Base-by-base conservation (phyloP, 2,888 invertebrate genomes). In the Dolichomitus sp. region DNA sequence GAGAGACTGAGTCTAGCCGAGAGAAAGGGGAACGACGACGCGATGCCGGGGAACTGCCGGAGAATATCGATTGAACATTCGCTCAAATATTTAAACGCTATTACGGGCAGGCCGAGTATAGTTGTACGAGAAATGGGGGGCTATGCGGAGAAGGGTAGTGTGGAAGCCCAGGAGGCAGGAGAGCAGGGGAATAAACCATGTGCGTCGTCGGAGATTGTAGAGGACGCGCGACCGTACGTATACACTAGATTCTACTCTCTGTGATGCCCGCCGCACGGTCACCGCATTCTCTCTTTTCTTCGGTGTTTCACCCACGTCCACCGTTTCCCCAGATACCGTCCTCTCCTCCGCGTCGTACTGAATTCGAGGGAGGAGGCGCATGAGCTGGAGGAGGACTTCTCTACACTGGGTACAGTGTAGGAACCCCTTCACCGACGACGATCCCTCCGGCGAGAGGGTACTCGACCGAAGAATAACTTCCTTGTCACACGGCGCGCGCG, bases 41-140 rank as follows among this genome's bases (percentile, higher is more conserved):
- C 70, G 70, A 82, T 69, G 78, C 78, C 66, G 72, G 52, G 40
- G 63, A 68, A 80, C 72, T 74, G 87, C 85, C 87, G 88, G 89
- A 86, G 87, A 85, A 88, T 92, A 92, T 92, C 91, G 92, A 92
- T 92, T 92, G 91, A 90, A 91, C 91, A 90, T 90, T 89, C 90
- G 87, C 88, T 92, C 89, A 92, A 92, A 92, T 92, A 92, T 92
- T 92, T 91, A 92, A 92, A 92, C 90, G 91, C 91, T 92, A 92
- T 92, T 91, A 92, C 91, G 85, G 87, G 83, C 81, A 77, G 86
- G 74, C 54, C 65, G 68, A 85, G 86, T 90, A 88, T 87, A 88
- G 88, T 89, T 89, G 84, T 86, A 89, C 86, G 84, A 72, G 12
- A 27, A 52, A 37, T 40, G 42, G 54, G 12, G 50, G 42, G 19